These are phyloP conservation scores for Chironomus tentans DNA, from an alignment of 2,888 invertebrate genomes.

Conservation along the genomic window DNA sequence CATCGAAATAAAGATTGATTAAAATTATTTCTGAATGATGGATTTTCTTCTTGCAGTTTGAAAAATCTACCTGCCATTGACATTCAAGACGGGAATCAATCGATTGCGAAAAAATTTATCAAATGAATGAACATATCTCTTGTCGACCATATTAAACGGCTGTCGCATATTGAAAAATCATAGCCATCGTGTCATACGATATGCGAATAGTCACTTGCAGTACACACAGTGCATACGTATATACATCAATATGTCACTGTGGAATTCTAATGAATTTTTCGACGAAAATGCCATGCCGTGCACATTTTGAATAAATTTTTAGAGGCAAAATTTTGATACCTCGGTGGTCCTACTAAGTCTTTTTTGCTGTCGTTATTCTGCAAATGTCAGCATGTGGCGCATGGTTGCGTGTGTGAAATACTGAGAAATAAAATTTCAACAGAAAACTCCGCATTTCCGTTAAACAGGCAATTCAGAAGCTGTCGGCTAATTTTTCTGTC, in stretches of 20 bases:
- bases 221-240: background rate
- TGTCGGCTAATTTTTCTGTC: too few relatives aligned
- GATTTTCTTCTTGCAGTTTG: background rate
- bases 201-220: background rate
- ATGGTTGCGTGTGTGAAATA: background rate
- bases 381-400: background rate
- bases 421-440: background rate
- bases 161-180: background rate
- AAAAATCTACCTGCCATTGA: background rate
- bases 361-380: background rate
- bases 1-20: background rate
- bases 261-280: background rate
- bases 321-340: background rate
- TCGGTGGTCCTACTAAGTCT: background rate
- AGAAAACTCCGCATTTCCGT: background rate
- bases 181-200: background rate
- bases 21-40: background rate
- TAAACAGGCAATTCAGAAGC: background rate
- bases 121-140: background rate
- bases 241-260: background rate
- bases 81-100: background rate
- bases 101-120: background rate
- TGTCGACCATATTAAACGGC: background rate
- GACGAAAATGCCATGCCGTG: background rate
- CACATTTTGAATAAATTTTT: background rate